Evolutionary conservation across 2,888 invertebrate species (phyloP), one percentile per base, ranked within the genome.

Genomic region (Morinoia aosen): DNA sequence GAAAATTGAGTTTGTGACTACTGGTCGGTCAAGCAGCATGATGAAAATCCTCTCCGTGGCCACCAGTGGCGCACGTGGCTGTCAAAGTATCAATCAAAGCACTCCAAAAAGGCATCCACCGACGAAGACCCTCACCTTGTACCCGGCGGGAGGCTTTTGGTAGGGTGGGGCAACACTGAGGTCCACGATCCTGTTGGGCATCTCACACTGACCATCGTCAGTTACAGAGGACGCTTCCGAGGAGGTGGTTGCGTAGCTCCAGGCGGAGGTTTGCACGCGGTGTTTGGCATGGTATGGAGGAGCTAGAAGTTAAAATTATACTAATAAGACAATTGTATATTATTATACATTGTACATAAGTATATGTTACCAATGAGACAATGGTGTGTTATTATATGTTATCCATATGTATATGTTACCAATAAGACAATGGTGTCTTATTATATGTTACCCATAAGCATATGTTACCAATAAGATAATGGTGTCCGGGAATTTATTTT

Each of bases 251-350:
- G 97, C 97, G 97, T 99, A 99, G 97, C 98, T 98, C 99, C 99
- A 99, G 97, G 98, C 98, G 91, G 98, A 98, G 25, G 98, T 98
- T 57, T 98, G 97, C 88, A 99, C 98, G 97, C 98, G 98, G 97
- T 99, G 99, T 97, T 98, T 98, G 12, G 98, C 98, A 96, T 98
- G 98, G 97, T 98, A 99, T 5, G 98, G 98, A 48, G 99, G 99
- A 95, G 99, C 98, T 98, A 98, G 95, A 98, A 97, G 95, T 25
- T 76, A 76, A 19, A 76, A 96, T 96, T 16, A 56, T 8, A 94
- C 95, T 96, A 95, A 96, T 95, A 39, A 39, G 57, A 25, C n/a
- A n/a, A n/a, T n/a, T n/a, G 19, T 33, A 19, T 91, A 64, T n/a
- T 61, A 25, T 96, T 95, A 76, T 95, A 58, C 56, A 33, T 88